phyloP scores from a whole-genome alignment of 2,113 vertebrate species.

The Marmota monax region DNA sequence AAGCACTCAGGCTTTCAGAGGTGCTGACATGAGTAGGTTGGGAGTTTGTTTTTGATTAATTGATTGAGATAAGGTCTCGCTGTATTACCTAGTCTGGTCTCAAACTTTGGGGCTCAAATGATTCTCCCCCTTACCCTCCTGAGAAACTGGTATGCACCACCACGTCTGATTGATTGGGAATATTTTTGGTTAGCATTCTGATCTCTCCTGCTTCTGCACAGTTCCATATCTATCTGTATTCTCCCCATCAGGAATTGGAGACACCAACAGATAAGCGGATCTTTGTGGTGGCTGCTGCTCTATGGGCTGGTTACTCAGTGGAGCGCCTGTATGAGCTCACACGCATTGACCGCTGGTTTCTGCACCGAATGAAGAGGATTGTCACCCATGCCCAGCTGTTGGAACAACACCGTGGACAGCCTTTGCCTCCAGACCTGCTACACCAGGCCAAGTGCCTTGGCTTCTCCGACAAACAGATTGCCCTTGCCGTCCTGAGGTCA shows the following conservation, averaged over 20 bases:
- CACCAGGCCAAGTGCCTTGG: constrained; percentile 95
- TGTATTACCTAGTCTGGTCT: not conserved
- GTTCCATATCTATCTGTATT: not conserved
- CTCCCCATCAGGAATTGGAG: constrained; percentile 92
- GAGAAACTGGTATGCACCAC: not conserved
- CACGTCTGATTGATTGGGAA: no score
- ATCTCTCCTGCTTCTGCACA: not conserved
- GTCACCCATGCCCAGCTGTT: constrained; percentile 90
- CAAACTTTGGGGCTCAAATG: not conserved
- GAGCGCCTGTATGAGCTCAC: constrained; percentile 96
- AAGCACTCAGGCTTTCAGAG: not conserved
- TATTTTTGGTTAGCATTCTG: not conserved
- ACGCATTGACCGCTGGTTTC: constrained; percentile 98
- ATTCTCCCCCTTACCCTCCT: not conserved
- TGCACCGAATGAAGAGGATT: constrained; percentile 98
- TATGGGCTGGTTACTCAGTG: constrained; percentile 94
- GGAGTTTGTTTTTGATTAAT: not conserved
- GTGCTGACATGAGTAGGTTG: not conserved
- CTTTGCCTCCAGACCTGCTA: constrained; percentile 91
- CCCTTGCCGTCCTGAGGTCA: constrained; percentile 95
- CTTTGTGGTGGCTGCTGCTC: constrained; percentile 95
- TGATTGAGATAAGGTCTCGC: no score
- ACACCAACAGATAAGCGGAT: constrained; percentile 97
- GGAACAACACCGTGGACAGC: constrained; percentile 90
- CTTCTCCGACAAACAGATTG: constrained; percentile 99